Evolutionary conservation across 2,113 vertebrate species (phyloP), one percentile per base, ranked within the genome.

Genomic region (Engraulis encrasicolus): DNA sequence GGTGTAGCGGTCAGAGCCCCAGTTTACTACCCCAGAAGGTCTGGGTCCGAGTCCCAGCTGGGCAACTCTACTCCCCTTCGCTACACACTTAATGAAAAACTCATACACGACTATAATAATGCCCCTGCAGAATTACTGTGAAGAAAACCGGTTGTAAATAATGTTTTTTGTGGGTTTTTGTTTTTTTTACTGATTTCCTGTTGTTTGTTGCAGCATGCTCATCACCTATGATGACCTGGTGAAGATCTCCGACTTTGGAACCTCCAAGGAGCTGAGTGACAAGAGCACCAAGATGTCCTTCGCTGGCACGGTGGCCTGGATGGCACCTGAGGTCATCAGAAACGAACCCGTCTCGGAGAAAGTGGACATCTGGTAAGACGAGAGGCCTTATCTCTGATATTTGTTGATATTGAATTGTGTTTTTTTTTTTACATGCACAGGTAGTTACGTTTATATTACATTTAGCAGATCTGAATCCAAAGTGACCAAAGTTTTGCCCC

Each of bases 201-300:
- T 83, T 80, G 1, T n/a, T 89, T 80, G 50, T 89, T 80, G 50
- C 93, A 99, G 98, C 92, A 99, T 99, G 95, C 94, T 99, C 85
- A 99, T 99, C 94, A 99, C 98, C 14, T 98, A 99, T 0, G 98
- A 99, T 0, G 98, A 99, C 6, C 94, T 98, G 88, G 98, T 99
- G 91, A 99, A 99, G 96, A 99, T 99, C 94, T 99, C 98, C 0
- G 98, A 99, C 91, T 99, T 99, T 36, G 98, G 98, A 87, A 99
- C 98, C 6, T 99, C 98, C 86, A 99, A 99, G 92, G 98, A 99
- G 89, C 94, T 99, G 89, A 97, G 95, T 14, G 98, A 99, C 94
- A 99, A 99, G 91, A 99, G 98, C 95, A 99, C 98, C 91, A 99
- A 99, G 95, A 99, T 99, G 98, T 99, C 98, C 49, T 99, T 99